phyloP scores from a whole-genome alignment of 2,888 invertebrate species.

The Alentia gelatinosa region DNA sequence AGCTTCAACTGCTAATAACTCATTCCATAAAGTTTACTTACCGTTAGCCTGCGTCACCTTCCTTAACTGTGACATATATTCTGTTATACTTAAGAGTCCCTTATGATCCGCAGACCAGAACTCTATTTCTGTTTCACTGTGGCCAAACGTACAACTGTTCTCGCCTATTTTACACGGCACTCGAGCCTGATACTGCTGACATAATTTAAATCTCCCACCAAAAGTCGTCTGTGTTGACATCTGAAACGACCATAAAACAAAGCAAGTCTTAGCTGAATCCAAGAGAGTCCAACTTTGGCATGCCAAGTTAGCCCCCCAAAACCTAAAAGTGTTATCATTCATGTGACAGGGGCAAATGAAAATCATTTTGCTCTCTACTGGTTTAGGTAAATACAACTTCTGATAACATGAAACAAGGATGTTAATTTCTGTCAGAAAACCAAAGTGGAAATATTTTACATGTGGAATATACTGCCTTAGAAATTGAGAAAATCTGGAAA shows the following conservation, averaged over 20 bases:
- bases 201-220: slow-evolving; percentile 69
- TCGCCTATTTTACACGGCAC: slow-evolving; percentile 66
- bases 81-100: slow-evolving; percentile 67
- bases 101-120: slow-evolving; percentile 76
- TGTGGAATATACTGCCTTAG: too few species aligned
- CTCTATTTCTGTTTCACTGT: slow-evolving; percentile 75
- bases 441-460: too few species aligned
- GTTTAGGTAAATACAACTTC: too few species aligned
- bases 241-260: background rate
- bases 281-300: too few species aligned
- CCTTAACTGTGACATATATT: slow-evolving; percentile 65
- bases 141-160: slow-evolving; percentile 76
- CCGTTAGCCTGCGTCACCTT: background rate
- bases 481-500: too few species aligned
- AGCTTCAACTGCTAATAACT: background rate
- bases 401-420: too few species aligned
- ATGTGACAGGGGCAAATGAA: too few species aligned
- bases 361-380: too few species aligned
- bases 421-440: too few species aligned
- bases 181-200: slow-evolving; percentile 69
- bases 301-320: too few species aligned
- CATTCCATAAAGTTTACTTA: background rate
- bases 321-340: too few species aligned
- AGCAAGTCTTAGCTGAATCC: too few species aligned
- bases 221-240: slow-evolving; percentile 57